Conservation (phyloP, 1,140 invertebrate species). For the Hycleus cichorii region DNA sequence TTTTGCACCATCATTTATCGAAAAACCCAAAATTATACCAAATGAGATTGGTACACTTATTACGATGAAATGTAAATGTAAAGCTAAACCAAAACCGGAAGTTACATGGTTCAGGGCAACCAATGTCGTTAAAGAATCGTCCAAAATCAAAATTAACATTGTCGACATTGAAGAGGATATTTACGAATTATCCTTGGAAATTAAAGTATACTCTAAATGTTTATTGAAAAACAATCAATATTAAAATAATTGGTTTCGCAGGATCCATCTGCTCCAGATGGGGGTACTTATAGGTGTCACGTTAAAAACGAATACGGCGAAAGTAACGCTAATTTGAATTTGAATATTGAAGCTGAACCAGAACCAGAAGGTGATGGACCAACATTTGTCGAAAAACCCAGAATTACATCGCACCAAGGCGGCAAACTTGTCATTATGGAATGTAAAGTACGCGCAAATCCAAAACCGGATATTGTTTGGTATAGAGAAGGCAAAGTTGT, state of each 20-base stretch:
- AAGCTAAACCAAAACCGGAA: slow-evolving; percentile 83
- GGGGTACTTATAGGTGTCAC: slow-evolving; percentile 94
- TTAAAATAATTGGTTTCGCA: slow-evolving; percentile 43
- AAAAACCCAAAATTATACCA: slow-evolving; percentile 95
- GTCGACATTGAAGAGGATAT: slow-evolving; percentile 71
- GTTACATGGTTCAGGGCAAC: slow-evolving; percentile 87
- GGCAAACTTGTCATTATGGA: slow-evolving; percentile 98
- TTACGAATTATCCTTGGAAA: slow-evolving; percentile 82
- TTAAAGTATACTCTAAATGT: slow-evolving; percentile 56
- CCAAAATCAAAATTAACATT: slow-evolving; percentile 77
- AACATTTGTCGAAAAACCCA: slow-evolving; percentile 96
- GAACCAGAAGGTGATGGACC: slow-evolving; percentile 91
- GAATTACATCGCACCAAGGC: slow-evolving; percentile 88
- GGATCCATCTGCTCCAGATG: slow-evolving; percentile 90
- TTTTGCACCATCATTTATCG: slow-evolving; percentile 89
- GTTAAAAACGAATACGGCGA: slow-evolving; percentile 96
- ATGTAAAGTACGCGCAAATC: slow-evolving; percentile 89
- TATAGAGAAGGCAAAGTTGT: slow-evolving; percentile 72
- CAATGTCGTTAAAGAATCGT: slow-evolving; percentile 74
- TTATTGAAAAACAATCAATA: background rate
- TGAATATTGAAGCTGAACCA: slow-evolving; percentile 94
- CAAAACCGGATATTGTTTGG: slow-evolving; percentile 93
- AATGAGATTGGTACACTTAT: slow-evolving; percentile 93
- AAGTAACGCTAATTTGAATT: slow-evolving; percentile 95
- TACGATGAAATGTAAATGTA: slow-evolving; percentile 92